Base-by-base conservation (phyloP, 2,888 invertebrate species). In the Habroteleia sp. region DNA sequence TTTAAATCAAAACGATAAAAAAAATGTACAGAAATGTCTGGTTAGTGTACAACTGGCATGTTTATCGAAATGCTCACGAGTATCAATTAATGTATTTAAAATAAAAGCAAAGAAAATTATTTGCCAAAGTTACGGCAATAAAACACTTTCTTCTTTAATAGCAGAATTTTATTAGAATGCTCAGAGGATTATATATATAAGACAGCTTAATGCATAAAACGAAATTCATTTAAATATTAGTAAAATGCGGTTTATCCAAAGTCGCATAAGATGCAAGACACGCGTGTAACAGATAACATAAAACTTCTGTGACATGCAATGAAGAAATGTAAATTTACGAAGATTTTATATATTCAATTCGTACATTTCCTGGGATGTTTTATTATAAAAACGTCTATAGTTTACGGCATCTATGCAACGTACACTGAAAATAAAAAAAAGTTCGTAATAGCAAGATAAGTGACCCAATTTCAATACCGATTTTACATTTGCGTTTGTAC, bases 361-460 rank as follows among this genome's bases (percentile, higher is more conserved):
- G 31, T 56, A 41, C 41, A 42, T 41, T 56, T 41, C 20, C 41
- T 41, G 10, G 8, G 35, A 29, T 29, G 41, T 41, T 54, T 54
- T 54, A 54, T 54, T 54, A 16, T 29, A 50, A 41, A 54, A 54
- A 41, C 17, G 54, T 39, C 39, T 54, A 54, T 41, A 17, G 54
- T 54, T 54, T 54, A 41, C 17, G 54, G 23, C 17, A 14, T 27
- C 27, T 41, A n/a, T 29, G 41, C 41, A 23, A 42, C 29, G 29
- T 39, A 17, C 29, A 39, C 16, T 54, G 39, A 37, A 8, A 54
- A 39, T 39, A 39, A 54, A 39, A 27, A 27, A 17, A 41, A 11
- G 14, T 20, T 23, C 16, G 50, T 20, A 50, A 50, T 44, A 27
- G 13, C 27, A 7, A 44, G 44, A 27, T 27, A 44, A 44, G 27